These are phyloP conservation scores for Lordiphosa andalusiaca DNA, from an alignment of 2,888 invertebrate species.

Conservation along the genomic window DNA sequence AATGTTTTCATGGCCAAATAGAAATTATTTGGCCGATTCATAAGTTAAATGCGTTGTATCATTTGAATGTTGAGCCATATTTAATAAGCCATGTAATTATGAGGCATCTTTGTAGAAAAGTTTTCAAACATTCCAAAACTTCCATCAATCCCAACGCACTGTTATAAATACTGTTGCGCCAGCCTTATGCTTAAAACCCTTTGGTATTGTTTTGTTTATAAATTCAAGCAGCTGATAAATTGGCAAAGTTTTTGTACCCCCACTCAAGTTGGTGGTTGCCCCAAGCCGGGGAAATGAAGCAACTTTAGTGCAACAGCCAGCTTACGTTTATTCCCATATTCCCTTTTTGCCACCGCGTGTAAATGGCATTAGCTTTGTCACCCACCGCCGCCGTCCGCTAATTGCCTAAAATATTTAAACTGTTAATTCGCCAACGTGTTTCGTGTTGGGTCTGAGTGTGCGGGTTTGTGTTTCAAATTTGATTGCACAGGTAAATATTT, in stretches of 20 bases:
- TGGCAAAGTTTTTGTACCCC: slow-evolving; percentile 58
- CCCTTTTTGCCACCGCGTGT: background rate
- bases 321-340: slow-evolving; percentile 3
- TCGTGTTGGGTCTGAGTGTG: slow-evolving; percentile 10
- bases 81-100: too few relatives aligned
- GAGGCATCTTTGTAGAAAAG: too few relatives aligned
- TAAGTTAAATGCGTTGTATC: too few relatives aligned
- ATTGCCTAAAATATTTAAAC: slow-evolving; percentile 74
- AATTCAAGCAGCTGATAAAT: slow-evolving; percentile 70
- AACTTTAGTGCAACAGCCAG: slow-evolving; percentile 35
- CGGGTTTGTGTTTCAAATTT: slow-evolving; percentile 57
- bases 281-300: slow-evolving; percentile 52
- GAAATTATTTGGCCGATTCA: too few relatives aligned
- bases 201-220: slow-evolving; percentile 59
- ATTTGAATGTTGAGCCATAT: too few relatives aligned
- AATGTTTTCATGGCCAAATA: too few relatives aligned
- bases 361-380: slow-evolving; percentile 13
- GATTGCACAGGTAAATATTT: slow-evolving; percentile 68
- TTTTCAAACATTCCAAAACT: too few relatives aligned
- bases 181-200: background rate
- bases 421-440: slow-evolving; percentile 46
- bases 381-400: slow-evolving; percentile 37
- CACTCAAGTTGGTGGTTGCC: slow-evolving; percentile 27
- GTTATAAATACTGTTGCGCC: background rate
- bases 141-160: slow-evolving; percentile 1